Evolutionary conservation across 2,888 invertebrate genomes (phyloP).

Genomic region (Machimus atricapillus): DNA sequence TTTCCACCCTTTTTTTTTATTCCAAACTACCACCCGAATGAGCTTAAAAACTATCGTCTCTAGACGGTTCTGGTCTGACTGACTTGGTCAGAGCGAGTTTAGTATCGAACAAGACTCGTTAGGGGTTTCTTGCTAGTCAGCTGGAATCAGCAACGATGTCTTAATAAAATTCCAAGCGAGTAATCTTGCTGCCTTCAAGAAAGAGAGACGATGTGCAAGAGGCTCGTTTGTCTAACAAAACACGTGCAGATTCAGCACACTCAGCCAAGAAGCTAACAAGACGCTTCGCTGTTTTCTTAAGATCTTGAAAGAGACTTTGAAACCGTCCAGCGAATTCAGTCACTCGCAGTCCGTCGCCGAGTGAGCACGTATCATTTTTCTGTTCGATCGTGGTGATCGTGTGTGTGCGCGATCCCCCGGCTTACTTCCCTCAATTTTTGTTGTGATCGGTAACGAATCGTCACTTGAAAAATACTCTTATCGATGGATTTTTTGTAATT

Average conservation of each 20-base stretch:
- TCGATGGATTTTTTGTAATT: neutral
- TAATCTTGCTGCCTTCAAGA: neutral
- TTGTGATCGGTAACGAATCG: neutral
- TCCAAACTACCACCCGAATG: neutral
- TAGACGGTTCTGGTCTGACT: neutral
- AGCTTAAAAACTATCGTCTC: slow-evolving; percentile 4
- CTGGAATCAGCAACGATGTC: neutral
- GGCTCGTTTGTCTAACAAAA: neutral
- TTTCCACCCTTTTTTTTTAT: neutral
- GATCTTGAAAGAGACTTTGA: neutral
- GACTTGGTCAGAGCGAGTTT: neutral
- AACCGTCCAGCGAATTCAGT: neutral
- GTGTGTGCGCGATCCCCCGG: neutral
- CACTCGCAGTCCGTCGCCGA: neutral
- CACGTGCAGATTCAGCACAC: neutral
- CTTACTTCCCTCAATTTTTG: neutral
- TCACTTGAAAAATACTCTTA: neutral
- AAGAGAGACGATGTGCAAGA: neutral
- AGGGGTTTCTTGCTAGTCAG: neutral
- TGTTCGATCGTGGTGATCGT: neutral
- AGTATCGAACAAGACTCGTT: neutral
- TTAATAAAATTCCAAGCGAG: neutral
- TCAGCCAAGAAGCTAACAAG: neutral
- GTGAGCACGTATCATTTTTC: neutral
- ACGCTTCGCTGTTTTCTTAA: neutral